Evolutionary conservation across 1,140 invertebrate genomes (phyloP).

Genomic region (Drosophila obscura): DNA sequence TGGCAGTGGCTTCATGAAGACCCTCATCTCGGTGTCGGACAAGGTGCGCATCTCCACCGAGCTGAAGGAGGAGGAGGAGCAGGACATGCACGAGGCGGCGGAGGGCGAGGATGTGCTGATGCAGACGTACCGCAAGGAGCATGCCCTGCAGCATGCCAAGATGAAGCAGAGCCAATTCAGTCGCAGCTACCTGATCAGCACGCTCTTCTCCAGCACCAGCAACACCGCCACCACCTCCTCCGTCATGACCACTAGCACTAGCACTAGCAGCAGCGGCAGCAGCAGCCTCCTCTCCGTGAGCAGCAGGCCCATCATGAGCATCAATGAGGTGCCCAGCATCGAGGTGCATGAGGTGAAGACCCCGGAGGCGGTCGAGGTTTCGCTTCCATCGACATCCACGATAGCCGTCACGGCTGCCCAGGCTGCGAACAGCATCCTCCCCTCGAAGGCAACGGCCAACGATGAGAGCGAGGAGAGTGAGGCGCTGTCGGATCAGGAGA

Average conservation of each 20-base stretch:
- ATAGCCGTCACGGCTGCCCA: not conserved
- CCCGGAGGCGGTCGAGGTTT: slow-evolving; percentile 37
- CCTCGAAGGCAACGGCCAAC: not conserved
- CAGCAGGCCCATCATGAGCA: slow-evolving; percentile 30
- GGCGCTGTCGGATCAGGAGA: slow-evolving; percentile 39
- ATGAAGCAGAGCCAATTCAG: slow-evolving; percentile 88
- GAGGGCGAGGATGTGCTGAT: slow-evolving; percentile 84
- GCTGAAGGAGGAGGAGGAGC: slow-evolving; percentile 65
- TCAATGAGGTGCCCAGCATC: slow-evolving; percentile 64
- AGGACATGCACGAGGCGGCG: slow-evolving; percentile 58
- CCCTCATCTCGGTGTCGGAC: slow-evolving; percentile 80
- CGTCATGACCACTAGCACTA: slow-evolving; percentile 25
- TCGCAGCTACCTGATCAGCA: slow-evolving; percentile 49
- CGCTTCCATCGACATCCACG: not conserved
- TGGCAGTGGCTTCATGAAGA: slow-evolving; percentile 78
- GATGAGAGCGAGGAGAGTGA: slow-evolving; percentile 54
- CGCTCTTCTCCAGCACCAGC: slow-evolving; percentile 12
- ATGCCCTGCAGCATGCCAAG: slow-evolving; percentile 89
- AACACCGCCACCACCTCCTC: not conserved
- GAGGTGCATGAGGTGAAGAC: slow-evolving; percentile 71
- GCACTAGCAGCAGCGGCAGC: slow-evolving; percentile 8
- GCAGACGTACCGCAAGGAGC: slow-evolving; percentile 90
- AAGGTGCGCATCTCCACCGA: slow-evolving; percentile 76
- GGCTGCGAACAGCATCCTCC: not conserved
- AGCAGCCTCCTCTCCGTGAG: slow-evolving; percentile 9